A percentile compares a stretch with the other conserved stretches of the same genome.
These are phyloP conservation scores for Poecilia latipinna DNA, from an alignment of 2,113 vertebrate species.

Conservation along the genomic window DNA sequence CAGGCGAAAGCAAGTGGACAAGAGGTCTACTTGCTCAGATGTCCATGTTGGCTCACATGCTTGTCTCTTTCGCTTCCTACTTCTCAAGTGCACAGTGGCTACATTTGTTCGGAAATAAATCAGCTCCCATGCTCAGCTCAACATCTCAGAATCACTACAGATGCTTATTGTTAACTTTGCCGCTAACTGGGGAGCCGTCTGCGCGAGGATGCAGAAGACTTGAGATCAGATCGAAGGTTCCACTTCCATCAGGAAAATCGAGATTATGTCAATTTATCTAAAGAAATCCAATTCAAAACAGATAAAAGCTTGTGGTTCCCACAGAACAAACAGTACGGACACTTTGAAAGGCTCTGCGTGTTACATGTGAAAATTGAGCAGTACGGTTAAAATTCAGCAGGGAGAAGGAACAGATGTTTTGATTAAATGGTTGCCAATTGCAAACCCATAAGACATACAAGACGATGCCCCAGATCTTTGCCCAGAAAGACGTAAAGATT, in stretches of 20 bases:
- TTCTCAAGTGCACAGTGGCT: no score
- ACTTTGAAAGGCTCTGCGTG: constrained; percentile 7
- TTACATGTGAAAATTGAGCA: constrained; percentile 56
- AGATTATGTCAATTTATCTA: not conserved
- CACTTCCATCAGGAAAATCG: not conserved
- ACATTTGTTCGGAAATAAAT: no score
- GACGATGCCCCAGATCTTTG: constrained; percentile 21
- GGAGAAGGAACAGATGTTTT: constrained; percentile 68
- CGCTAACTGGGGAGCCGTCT: no score
- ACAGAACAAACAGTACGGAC: not conserved
- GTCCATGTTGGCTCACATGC: no score
- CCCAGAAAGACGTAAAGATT: constrained; percentile 5
- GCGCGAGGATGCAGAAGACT: no score
- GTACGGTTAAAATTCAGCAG: constrained; percentile 64
- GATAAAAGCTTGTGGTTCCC: not conserved
- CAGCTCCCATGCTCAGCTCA: not conserved
- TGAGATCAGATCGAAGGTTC: no score
- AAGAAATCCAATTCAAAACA: not conserved
- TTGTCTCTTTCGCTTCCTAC: no score
- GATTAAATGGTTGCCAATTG: constrained; percentile 67
- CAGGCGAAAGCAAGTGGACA: no score
- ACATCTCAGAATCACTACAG: not conserved
- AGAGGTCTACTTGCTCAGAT: no score
- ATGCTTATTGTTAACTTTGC: no score
- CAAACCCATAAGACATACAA: constrained; percentile 60